These are phyloP conservation scores for Conchocele bisecta DNA, from an alignment of 2,888 invertebrate genomes.

Conservation along the genomic window DNA sequence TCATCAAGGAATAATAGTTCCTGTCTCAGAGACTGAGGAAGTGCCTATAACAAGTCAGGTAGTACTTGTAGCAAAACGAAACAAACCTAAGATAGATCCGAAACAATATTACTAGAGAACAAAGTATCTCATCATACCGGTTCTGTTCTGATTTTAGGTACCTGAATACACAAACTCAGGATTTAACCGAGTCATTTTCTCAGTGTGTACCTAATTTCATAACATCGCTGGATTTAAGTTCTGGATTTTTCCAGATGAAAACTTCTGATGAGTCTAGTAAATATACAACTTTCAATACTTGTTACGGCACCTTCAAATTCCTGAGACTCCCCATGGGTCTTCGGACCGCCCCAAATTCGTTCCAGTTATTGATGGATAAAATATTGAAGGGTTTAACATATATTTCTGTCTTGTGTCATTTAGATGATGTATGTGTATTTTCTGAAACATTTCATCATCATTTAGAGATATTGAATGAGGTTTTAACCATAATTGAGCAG, in stretches of 20 bases:
- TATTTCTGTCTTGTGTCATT: conserved; percentile 36
- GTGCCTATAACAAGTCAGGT: conserved; percentile 12
- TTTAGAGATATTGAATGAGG: conserved; percentile 15
- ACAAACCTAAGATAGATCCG: conserved; percentile 2
- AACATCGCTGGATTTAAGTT: conserved; percentile 6
- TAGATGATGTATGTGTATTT: conserved; percentile 42
- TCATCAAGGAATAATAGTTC: conserved; percentile 1
- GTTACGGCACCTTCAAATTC: conserved; percentile 41
- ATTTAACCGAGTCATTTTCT: conserved; percentile 31
- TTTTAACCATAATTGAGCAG: conserved; percentile 3
- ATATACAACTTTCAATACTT: conserved; percentile 37
- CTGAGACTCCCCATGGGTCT: conserved; percentile 40
- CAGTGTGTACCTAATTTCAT: conserved; percentile 18
- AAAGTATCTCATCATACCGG: conserved; percentile 13
- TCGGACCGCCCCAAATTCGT: conserved; percentile 28
- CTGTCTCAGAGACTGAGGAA: neutral
- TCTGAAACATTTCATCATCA: conserved; percentile 22
- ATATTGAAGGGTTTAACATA: conserved; percentile 41
- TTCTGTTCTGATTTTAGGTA: conserved; percentile 37
- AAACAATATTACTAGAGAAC: neutral
- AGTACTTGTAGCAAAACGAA: conserved; percentile 7
- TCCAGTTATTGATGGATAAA: conserved; percentile 45
- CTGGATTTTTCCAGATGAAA: conserved; percentile 14
- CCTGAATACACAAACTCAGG: conserved; percentile 31
- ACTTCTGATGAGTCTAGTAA: neutral